These are phyloP conservation scores for Dinocampus coccinellae DNA, from an alignment of 2,888 invertebrate genomes.

Conservation along the genomic window DNA sequence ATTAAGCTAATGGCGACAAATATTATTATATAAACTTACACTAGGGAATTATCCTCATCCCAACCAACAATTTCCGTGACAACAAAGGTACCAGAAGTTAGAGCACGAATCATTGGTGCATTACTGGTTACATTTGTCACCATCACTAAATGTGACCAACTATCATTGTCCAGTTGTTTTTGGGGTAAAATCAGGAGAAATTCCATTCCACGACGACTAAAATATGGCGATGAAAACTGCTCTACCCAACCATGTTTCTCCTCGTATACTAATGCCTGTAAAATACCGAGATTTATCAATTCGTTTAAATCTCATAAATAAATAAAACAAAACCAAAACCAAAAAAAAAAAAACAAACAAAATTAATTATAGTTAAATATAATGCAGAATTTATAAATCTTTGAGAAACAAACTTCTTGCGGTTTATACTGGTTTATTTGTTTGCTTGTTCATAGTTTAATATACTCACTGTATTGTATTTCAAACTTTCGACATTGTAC, in stretches of 20 bases:
- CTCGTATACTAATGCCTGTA: conserved; percentile 57
- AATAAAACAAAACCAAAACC: too few relatives aligned
- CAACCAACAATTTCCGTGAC: conserved; percentile 82
- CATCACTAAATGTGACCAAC: conserved; percentile 78
- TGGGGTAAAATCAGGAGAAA: conserved; percentile 83
- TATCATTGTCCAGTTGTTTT: conserved; percentile 72
- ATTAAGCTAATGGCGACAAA: conserved; percentile 19
- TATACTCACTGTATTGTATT: conserved; percentile 58
- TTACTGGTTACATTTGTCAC: conserved; percentile 66
- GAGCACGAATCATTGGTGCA: conserved; percentile 65
- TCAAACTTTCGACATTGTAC: conserved; percentile 71
- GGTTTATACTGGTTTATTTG: neutral
- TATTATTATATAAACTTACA: conserved; percentile 72
- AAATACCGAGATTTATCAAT: neutral
- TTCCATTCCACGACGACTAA: conserved; percentile 77
- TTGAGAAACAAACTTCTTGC: neutral
- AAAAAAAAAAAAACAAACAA: conserved; percentile 3
- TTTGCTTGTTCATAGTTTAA: neutral
- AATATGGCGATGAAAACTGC: conserved; percentile 78
- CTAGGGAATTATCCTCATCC: conserved; percentile 76
- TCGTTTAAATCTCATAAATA: neutral
- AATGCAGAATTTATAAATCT: neutral
- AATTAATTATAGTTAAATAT: neutral
- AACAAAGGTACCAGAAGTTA: conserved; percentile 78
- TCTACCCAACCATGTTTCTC: conserved; percentile 83